Conservation (phyloP, 2,797 vertebrate genomes). For the Hozukius guyotensis region DNA sequence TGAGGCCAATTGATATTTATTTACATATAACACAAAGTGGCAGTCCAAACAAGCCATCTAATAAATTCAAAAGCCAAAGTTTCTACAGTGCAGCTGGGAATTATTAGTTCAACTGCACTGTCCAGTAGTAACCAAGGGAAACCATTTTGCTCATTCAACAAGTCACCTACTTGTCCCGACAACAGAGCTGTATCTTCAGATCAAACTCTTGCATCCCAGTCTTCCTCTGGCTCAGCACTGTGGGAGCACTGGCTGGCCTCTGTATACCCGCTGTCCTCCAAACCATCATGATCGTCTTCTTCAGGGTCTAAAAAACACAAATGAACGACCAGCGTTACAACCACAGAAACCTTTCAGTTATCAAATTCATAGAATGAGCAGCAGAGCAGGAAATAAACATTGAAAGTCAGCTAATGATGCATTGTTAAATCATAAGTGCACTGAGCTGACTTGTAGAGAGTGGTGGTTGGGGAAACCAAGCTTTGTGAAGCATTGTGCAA, state of each 20-base stretch:
- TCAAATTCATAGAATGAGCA: neutral
- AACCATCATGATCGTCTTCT: conserved; percentile 24
- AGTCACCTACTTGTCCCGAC: conserved; percentile 5
- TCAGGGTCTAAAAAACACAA: conserved; percentile 44
- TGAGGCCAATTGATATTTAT: neutral
- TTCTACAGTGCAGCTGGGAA: neutral
- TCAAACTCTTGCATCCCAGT: conserved; percentile 74
- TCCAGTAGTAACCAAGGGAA: neutral
- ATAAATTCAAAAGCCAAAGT: neutral
- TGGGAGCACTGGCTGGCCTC: neutral
- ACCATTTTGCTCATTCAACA: neutral
- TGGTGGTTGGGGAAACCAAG: neutral
- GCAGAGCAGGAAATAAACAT: neutral
- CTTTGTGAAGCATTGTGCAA: neutral
- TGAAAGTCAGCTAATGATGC: neutral
- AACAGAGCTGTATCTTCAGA: neutral
- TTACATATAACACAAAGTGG: neutral
- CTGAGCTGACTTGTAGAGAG: neutral
- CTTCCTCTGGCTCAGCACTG: conserved; percentile 50
- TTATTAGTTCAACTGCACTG: neutral
- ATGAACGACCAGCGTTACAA: neutral
- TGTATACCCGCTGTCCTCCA: conserved; percentile 50
- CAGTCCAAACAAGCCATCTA: neutral
- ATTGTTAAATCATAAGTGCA: neutral
- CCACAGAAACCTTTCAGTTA: neutral